phyloP scores from a whole-genome alignment of 2,113 vertebrate genomes.

The Mastomys natalensis region DNA sequence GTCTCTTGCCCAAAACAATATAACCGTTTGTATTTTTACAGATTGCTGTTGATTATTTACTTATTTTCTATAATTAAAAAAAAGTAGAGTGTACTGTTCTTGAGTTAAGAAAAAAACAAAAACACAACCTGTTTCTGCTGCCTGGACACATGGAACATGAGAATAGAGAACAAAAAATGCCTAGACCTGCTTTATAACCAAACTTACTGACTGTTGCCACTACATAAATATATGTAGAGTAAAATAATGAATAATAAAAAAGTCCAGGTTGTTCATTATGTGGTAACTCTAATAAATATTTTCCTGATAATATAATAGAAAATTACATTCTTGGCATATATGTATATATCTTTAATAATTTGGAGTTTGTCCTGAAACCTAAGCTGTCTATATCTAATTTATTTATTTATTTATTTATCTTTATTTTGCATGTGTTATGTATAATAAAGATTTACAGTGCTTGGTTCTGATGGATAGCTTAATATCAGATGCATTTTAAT shows the following conservation, averaged over 20 bases:
- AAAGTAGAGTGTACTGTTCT: neutral
- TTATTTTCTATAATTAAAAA: neutral
- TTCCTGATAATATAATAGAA: neutral
- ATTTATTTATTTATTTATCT: neutral
- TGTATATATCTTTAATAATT: neutral
- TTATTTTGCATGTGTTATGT: neutral
- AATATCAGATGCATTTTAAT: neutral
- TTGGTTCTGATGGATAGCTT: neutral
- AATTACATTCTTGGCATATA: neutral
- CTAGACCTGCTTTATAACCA: neutral
- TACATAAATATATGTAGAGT: neutral
- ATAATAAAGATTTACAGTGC: neutral
- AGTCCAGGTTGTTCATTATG: neutral
- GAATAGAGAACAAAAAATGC: neutral
- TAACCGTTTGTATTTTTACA: neutral
- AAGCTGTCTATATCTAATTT: neutral
- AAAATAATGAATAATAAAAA: neutral
- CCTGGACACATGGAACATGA: rapidly evolving
- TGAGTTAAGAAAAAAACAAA: neutral
- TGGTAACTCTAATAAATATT: neutral
- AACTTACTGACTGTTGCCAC: neutral
- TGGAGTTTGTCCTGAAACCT: neutral
- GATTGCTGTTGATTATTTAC: neutral
- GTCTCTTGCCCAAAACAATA: neutral
- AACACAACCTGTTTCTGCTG: neutral